Percentiles rank a stretch among this genome's conserved stretches.
Evolutionary conservation across 2,113 vertebrate genomes (phyloP).

Genomic region (human (Homo sapiens)): GRCh38 chr4:155854001-155854500

Average conservation of each 20-base stretch:
- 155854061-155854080: slow-evolving; percentile 79
- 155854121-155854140: slow-evolving; percentile 84
- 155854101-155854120: slow-evolving; percentile 85
- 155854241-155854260: slow-evolving; percentile 77
- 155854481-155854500: background rate
- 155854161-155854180: slow-evolving; percentile 86
- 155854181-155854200: slow-evolving; percentile 77
- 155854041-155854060: background rate
- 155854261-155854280: slow-evolving; percentile 84
- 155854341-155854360: background rate
- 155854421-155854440: background rate
- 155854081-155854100: slow-evolving; percentile 85
- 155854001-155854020: background rate
- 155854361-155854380: background rate
- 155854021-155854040: background rate
- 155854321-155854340: slow-evolving; percentile 59
- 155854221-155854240: slow-evolving; percentile 34
- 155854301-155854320: slow-evolving; percentile 84
- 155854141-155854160: slow-evolving; percentile 85
- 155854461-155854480: background rate
- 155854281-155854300: slow-evolving; percentile 80
- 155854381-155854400: background rate
- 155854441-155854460: background rate
- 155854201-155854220: slow-evolving; percentile 62
- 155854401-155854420: background rate